Conservation (phyloP, 2,797 vertebrate species). For the Anisognathus igniventris region DNA sequence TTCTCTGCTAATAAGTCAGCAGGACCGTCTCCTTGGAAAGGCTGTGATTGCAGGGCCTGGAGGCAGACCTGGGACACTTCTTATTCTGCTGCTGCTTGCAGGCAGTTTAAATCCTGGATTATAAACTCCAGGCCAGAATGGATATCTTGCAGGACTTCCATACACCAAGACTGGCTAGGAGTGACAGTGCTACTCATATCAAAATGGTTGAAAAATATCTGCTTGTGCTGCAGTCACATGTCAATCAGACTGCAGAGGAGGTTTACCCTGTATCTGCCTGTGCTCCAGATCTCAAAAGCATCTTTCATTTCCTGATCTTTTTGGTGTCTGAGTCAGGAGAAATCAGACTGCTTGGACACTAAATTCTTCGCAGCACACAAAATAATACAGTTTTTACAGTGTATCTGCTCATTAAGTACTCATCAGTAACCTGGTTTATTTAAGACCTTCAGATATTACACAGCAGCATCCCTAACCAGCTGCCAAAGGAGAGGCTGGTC, state of each 20-base stretch:
- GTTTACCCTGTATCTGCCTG: neutral
- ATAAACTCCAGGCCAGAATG: neutral
- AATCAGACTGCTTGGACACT: neutral
- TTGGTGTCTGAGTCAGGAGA: neutral
- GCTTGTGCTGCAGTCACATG: neutral
- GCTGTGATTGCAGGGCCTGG: neutral
- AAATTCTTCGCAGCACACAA: neutral
- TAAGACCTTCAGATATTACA: neutral
- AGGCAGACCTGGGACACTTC: neutral
- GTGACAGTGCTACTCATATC: neutral
- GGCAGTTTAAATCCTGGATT: neutral
- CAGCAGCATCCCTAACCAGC: neutral
- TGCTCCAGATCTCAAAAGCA: neutral
- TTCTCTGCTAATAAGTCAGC: neutral
- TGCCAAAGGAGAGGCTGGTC: neutral
- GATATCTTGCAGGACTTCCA: neutral
- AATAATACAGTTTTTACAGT: neutral
- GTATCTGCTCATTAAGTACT: neutral
- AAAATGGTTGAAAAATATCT: neutral
- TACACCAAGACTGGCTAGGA: neutral
- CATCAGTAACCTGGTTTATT: neutral
- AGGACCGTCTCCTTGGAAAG: neutral
- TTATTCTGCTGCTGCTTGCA: neutral
- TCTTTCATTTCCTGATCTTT: neutral
- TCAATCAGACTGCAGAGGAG: neutral